Evolutionary conservation across 1,140 invertebrate genomes (phyloP).

Genomic region (Lysiphlebus fabarum): DNA sequence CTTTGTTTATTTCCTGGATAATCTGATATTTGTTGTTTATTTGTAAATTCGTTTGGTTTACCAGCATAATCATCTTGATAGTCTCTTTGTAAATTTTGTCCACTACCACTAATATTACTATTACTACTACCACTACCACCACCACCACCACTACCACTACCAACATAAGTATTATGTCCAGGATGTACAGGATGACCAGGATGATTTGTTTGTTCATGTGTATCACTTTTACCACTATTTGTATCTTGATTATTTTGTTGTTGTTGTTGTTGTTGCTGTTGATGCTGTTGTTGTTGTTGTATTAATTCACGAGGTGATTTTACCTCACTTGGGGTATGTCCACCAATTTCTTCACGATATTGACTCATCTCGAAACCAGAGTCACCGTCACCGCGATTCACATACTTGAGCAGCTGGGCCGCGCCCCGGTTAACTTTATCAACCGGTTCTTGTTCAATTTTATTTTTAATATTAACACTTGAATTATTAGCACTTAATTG

Average conservation of each 20-base stretch:
- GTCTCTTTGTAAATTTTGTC: no score
- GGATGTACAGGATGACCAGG: slow-evolving; percentile 13
- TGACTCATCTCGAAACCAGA: slow-evolving; percentile 56
- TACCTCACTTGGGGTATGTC: slow-evolving; percentile 50
- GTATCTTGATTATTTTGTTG: slow-evolving; percentile 3
- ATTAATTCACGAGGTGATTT: slow-evolving; percentile 47
- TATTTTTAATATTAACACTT: slow-evolving; percentile 46
- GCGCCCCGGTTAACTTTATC: slow-evolving; percentile 50
- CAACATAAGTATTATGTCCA: slow-evolving; percentile 19
- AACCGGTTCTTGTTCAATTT: slow-evolving; percentile 44
- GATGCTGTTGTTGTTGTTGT: slow-evolving; percentile 38
- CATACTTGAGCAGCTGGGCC: slow-evolving; percentile 52
- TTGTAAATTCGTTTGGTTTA: slow-evolving; percentile 28
- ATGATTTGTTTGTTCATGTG: slow-evolving; percentile 40
- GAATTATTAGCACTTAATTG: slow-evolving; percentile 48
- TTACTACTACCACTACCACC: no score
- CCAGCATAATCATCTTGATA: slow-evolving; percentile 35
- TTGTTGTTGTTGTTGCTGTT: slow-evolving; percentile 25
- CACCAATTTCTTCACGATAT: slow-evolving; percentile 55
- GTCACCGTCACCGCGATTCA: slow-evolving; percentile 43
- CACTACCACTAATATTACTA: no score
- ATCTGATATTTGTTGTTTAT: slow-evolving; percentile 26
- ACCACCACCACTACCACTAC: no score
- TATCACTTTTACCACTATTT: slow-evolving; percentile 27
- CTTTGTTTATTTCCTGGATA: slow-evolving; percentile 26